Evolutionary conservation across 2,888 invertebrate genomes (phyloP).

Genomic region (Drosophila rellima): DNA sequence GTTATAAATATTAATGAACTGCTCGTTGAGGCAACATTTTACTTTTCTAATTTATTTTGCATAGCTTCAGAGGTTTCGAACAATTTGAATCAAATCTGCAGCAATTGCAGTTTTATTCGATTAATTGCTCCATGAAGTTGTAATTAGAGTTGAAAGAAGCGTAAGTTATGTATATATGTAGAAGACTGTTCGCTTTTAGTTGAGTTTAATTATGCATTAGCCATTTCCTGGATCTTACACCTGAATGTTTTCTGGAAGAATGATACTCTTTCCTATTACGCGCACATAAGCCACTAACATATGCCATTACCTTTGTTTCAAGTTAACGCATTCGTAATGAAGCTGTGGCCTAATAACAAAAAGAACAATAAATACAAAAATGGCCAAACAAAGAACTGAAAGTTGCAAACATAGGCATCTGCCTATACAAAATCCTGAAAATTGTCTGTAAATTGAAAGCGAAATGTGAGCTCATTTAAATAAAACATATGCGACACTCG

Average conservation of each 20-base stretch:
- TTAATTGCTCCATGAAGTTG: constrained; percentile 39
- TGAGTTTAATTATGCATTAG: constrained; percentile 3
- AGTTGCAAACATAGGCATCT: constrained; percentile 14
- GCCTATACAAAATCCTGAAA: constrained; percentile 44
- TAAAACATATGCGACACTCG: constrained; percentile 75
- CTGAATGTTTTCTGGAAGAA: neutral
- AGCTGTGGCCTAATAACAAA: constrained; percentile 36
- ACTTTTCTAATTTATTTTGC: constrained; percentile 44
- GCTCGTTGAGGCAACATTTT: constrained; percentile 26
- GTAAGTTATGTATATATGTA: neutral
- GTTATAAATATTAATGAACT: constrained; percentile 79
- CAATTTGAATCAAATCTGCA: constrained; percentile 37
- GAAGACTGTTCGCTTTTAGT: neutral
- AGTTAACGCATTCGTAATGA: constrained; percentile 64
- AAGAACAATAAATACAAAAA: constrained; percentile 40
- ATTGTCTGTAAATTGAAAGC: constrained; percentile 79
- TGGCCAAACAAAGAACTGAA: constrained; percentile 33
- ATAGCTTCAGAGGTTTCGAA: constrained; percentile 46
- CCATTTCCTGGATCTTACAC: neutral
- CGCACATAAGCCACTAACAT: neutral
- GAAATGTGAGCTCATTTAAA: constrained; percentile 77
- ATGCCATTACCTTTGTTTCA: constrained; percentile 38
- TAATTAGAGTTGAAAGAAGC: constrained; percentile 37
- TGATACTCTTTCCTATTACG: neutral
- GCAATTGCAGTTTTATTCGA: constrained; percentile 23